These are phyloP conservation scores for Myiagra hebetior DNA, from an alignment of 2,113 vertebrate genomes.

Conservation along the genomic window DNA sequence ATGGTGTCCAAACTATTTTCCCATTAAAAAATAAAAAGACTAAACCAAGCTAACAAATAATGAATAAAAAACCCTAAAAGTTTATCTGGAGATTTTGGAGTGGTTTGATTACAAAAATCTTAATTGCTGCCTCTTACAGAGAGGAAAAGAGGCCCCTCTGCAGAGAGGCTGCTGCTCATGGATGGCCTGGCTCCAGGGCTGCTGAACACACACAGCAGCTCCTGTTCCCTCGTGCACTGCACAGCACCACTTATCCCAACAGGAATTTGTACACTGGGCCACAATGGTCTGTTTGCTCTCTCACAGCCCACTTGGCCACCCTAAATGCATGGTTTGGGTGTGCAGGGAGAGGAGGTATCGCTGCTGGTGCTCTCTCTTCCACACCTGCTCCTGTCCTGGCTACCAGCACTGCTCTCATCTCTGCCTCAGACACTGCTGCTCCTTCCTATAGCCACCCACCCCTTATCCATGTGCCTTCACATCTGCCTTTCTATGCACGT, in stretches of 20 bases:
- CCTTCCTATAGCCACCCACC: neutral
- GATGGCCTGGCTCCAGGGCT: neutral
- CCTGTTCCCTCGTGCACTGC: neutral
- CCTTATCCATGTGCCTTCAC: neutral
- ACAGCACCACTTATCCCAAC: neutral
- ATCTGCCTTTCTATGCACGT: neutral
- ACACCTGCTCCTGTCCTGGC: neutral
- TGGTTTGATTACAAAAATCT: neutral
- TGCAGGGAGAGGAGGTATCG: neutral
- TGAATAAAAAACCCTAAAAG: neutral
- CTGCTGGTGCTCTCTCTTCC: neutral
- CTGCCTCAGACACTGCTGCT: neutral
- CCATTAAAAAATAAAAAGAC: neutral
- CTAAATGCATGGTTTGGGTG: neutral
- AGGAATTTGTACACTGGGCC: neutral
- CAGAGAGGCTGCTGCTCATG: neutral
- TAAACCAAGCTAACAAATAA: neutral
- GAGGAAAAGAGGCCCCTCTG: neutral
- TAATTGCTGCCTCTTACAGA: neutral
- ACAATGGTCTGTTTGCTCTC: neutral
- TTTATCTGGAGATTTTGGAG: neutral
- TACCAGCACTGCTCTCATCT: neutral
- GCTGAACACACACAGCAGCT: neutral
- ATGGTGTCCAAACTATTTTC: neutral
- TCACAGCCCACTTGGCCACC: constrained; percentile 1